Base-by-base conservation (phyloP, 2,888 invertebrate species). In the Trisateles emortualis region DNA sequence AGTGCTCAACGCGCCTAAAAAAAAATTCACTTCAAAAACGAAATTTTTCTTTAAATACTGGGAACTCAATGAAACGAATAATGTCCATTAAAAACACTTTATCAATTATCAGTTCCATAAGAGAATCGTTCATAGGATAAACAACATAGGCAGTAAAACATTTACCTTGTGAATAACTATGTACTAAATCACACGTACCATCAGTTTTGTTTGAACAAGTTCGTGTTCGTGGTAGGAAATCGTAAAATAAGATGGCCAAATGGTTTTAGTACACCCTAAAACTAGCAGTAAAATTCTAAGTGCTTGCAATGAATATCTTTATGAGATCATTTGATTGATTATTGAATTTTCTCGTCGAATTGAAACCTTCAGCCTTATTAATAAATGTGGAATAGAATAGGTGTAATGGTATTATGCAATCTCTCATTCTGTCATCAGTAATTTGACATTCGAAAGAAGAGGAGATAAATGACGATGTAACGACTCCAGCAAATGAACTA, bases 211-310 rank as follows among this genome's bases (percentile, higher is more conserved):
- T 82, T 78, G 79, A 76, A 76, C 73, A 80, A 74, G 52, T 46
- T 47, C 64, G 64, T 49, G 64, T 52, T 66, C 67, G 80, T 72
- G 78, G 83, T 80, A 75, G 79, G 78, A 80, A 80, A 83, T 81
- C 88, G 85, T 88, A 87, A 88, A 88, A 87, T 83, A 81, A 83
- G 84, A 86, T 85, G 84, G 84, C 84, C 84, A 87, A 88, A 88
- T 87, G 83, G 87, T 87, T 87, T 87, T 87, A 88, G 78, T 87
- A 72, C 79, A 79, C 72, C 78, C 85, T 88, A 87, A 88, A 88
- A 87, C 86, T 87, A 85, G 85, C 79, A 78, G 81, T 88, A 87
- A 87, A 88, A 84, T 81, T 76, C 83, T 80, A 84, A 86, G 87
- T 83, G 83, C 81, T 72, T 52, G 62, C 86, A 87, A 86, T 88